Percentiles rank a stretch among this genome's conserved stretches.
These are phyloP conservation scores for Eupithecia inturbata DNA, from an alignment of 2,888 invertebrate genomes.

Conservation along the genomic window DNA sequence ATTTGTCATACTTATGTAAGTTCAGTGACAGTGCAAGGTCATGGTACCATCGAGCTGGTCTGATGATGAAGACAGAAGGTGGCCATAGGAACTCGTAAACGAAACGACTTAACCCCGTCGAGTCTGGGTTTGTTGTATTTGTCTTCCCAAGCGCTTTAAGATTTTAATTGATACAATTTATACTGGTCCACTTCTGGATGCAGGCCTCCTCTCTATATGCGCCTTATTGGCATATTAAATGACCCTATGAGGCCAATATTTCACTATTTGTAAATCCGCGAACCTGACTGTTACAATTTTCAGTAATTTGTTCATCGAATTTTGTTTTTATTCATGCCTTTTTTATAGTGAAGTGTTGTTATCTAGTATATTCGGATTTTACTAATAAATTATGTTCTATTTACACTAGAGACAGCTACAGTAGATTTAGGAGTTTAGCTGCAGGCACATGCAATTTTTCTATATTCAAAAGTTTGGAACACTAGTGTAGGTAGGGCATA, in stretches of 20 bases:
- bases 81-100: no score
- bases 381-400: background rate
- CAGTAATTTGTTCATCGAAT: background rate
- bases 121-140: no score
- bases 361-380: background rate
- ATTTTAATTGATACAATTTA: no score
- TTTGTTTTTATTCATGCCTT: background rate
- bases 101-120: no score
- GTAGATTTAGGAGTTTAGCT: background rate
- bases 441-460: background rate
- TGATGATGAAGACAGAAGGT: no score
- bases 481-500: background rate
- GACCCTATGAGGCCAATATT: slow-evolving; percentile 10
- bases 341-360: background rate
- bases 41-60: no score
- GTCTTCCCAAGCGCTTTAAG: no score
- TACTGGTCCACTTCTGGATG: no score
- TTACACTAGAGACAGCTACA: background rate
- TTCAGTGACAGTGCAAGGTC: no score
- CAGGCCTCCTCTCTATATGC: no score
- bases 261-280: slow-evolving; percentile 8
- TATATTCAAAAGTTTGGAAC: background rate
- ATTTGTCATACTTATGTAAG: no score
- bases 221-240: no score
- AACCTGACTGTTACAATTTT: slow-evolving; percentile 12